Evolutionary conservation across 2,113 vertebrate genomes (phyloP), one percentile per base, ranked within the genome.

Genomic region (Myodes glareolus): DNA sequence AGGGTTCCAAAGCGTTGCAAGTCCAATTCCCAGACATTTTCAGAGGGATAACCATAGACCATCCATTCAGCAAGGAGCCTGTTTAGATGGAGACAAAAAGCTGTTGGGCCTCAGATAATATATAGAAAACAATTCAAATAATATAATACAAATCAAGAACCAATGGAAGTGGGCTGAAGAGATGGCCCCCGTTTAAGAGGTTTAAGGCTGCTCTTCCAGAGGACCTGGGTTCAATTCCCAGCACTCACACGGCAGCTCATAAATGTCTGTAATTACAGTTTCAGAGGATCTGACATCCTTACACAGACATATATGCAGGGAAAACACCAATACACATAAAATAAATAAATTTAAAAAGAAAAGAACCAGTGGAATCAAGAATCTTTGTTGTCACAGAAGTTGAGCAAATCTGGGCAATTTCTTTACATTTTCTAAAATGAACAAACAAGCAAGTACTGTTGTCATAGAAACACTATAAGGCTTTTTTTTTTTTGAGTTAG

Each of bases 41-140:
- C 99, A 0, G 99, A 99, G 0, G 99, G 99, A 94, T 99, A 99
- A 0, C 99, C 99, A 4, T 99, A 98, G 11, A 99, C 99, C 98
- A 99, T 99, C 99, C 99, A 99, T 97, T 99, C 99, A 5, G 99
- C 99, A 94, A 99, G 98, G 97, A 99, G 99, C 98, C 99, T 99
- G 95, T 88, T 7, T 58, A 94, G 45, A 97, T 6, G n/a, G 36
- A 68, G 92, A 90, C 47, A 67, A 91, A 33, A 75, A 61, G 88
- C 12, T 63, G 4, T 58, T 31, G 80, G 39, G 65, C 7, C 77
- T 45, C 36, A 78, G 75, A 4, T 76, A 50, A 80, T 27, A 72
- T 16, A 78, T 6, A 13, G 45, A 73, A 23, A 27, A 76, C 39
- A 52, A 82, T 88, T 61, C 36, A 89, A 70, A n/a, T 75, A 58